Conservation (phyloP, 2,113 vertebrate species). For the Protobothrops mucrosquamatus region DNA sequence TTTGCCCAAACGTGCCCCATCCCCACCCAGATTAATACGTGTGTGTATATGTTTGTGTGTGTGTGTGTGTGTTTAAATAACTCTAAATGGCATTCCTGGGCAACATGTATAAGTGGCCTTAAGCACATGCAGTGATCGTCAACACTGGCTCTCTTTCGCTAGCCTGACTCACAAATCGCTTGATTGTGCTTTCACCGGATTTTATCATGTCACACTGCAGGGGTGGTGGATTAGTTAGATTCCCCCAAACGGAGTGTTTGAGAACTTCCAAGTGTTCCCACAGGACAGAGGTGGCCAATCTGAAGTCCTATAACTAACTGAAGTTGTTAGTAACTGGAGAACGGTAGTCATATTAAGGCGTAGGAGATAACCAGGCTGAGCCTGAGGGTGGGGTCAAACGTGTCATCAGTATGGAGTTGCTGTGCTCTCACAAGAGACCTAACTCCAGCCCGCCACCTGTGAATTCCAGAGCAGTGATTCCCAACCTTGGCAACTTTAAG, state of each 20-base stretch:
- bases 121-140: not conserved
- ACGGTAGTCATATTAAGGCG: not conserved
- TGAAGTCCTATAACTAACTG: not conserved
- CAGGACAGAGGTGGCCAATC: not conserved
- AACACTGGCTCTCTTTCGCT: not conserved
- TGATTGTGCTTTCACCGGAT: not conserved
- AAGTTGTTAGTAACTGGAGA: not conserved
- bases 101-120: not conserved
- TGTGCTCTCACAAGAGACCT: not conserved
- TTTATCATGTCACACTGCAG: not conserved
- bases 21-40: slow-evolving; percentile 53
- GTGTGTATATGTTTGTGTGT: not conserved
- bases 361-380: not conserved
- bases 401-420: not conserved
- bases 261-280: not conserved
- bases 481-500: not conserved
- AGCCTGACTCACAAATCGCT: not conserved
- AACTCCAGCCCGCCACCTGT: not conserved
- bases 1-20: slow-evolving; percentile 48
- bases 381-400: not conserved
- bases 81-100: slow-evolving; percentile 24
- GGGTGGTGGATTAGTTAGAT: too few relatives aligned
- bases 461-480: not conserved
- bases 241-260: too few relatives aligned
- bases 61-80: not conserved